These are phyloP conservation scores for Cheumatopsyche charites DNA, from an alignment of 1,140 invertebrate species.

Conservation along the genomic window DNA sequence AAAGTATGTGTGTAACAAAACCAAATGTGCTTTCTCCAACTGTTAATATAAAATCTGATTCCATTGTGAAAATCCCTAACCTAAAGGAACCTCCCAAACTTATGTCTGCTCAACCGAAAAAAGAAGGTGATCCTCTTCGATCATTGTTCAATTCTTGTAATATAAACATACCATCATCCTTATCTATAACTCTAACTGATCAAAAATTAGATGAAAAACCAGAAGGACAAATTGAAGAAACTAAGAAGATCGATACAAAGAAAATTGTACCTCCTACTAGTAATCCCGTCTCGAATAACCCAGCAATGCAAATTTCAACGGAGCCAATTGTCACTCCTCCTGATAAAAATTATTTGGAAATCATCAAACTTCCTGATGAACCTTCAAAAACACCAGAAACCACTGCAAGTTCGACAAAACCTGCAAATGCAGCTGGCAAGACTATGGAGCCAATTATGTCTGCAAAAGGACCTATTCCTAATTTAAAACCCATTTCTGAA, in stretches of 20 bases:
- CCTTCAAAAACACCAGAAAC: slow-evolving; percentile 53
- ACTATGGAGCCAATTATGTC: slow-evolving; percentile 48
- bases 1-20: not conserved
- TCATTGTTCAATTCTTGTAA: slow-evolving; percentile 66
- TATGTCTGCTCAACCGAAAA: slow-evolving; percentile 37
- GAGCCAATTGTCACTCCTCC: slow-evolving; percentile 55
- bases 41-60: not conserved
- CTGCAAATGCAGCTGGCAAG: slow-evolving; percentile 47
- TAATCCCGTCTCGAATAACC: slow-evolving; percentile 22
- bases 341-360: slow-evolving; percentile 66
- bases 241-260: slow-evolving; percentile 43
- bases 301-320: slow-evolving; percentile 25
- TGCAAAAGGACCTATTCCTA: slow-evolving; percentile 60
- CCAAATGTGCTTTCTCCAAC: not conserved
- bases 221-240: slow-evolving; percentile 27
- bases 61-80: not conserved
- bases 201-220: slow-evolving; percentile 56
- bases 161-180: slow-evolving; percentile 65
- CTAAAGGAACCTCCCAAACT: slow-evolving; percentile 10
- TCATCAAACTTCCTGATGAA: slow-evolving; percentile 63
- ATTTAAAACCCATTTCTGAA: slow-evolving; percentile 60
- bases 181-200: slow-evolving; percentile 65
- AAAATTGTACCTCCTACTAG: slow-evolving; percentile 41
- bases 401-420: slow-evolving; percentile 50
- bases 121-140: slow-evolving; percentile 60